Conservation (phyloP, 2,797 vertebrate species). For the Numenius phaeopus region DNA sequence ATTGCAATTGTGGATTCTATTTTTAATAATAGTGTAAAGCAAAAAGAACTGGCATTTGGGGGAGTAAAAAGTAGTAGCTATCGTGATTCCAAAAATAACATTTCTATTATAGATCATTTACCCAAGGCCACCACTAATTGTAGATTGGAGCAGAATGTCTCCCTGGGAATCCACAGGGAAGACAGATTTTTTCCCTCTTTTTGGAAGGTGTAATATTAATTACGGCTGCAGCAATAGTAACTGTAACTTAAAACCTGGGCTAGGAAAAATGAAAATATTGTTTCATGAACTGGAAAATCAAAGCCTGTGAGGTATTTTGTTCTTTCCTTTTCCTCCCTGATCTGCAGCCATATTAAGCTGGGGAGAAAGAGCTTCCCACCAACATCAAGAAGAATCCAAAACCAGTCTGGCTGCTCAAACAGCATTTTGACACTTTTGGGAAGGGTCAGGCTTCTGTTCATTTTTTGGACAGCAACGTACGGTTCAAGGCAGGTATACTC, state of each 20-base stretch:
- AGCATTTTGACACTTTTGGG: neutral
- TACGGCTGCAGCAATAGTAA: neutral
- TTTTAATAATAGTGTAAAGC: neutral
- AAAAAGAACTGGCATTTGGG: neutral
- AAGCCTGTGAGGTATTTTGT: neutral
- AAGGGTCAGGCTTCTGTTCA: neutral
- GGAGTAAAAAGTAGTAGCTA: conserved; percentile 6
- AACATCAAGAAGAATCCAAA: neutral
- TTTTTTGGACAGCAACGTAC: neutral
- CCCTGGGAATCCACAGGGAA: neutral
- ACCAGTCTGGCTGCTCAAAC: neutral
- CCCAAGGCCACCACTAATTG: conserved; percentile 29
- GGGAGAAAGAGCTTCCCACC: neutral
- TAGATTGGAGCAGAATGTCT: neutral
- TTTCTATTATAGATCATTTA: conserved; percentile 46
- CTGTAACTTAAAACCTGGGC: neutral
- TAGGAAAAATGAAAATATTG: conserved; percentile 17
- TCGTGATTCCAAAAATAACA: conserved; percentile 27
- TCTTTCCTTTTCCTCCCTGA: neutral
- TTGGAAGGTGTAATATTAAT: conserved; percentile 58
- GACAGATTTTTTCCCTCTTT: neutral
- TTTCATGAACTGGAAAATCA: conserved; percentile 12
- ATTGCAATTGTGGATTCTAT: neutral
- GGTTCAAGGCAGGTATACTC: neutral
- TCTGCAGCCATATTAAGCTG: neutral